Base-by-base conservation (phyloP, 2,113 vertebrate genomes). In the Chascanopsetta lugubris region DNA sequence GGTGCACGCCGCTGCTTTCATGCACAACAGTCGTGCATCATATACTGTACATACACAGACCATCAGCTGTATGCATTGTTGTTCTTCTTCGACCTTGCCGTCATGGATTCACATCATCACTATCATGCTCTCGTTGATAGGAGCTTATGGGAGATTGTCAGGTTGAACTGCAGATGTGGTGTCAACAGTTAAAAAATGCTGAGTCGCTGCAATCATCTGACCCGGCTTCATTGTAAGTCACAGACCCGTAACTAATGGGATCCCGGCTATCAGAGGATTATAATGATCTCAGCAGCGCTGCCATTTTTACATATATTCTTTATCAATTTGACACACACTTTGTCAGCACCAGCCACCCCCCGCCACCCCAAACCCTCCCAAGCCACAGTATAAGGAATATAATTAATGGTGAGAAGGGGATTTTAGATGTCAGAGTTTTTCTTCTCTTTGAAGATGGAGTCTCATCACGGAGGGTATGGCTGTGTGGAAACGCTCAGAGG, bases 231-330 rank as follows among this genome's bases (percentile, higher is more conserved):
- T 89, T 87, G 77, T 79, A 56, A 88, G 25, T 85, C 80, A 90
- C 32, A 30, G 79, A 84, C 63, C 79, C 70, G 21, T 80, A 13
- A 69, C 78, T 90, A 87, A 89, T 86, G 72, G 76, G 83, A 88
- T 90, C 85, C 78, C 51, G 64, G 76, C 75, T 79, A 77, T 85
- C 82, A 83, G 50, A 74, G 67, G 72, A 78, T 82, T 80, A 88
- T 71, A 58, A 71, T 85, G 72, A 84, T 72, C 51, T 42, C 61
- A 63, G 42, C 50, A 38, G 40, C 40, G 9, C 75, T 58, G 49
- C 76, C 69, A 71, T 77, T 82, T n/a, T 82, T 55, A 56, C 58
- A 79, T 58, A 68, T 61, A 72, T 69, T 76, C 54, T 86, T 72
- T 85, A 81, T 85, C 53, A 82, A 82, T 86, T 61, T 84, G 68